Conservation (phyloP, 2,888 invertebrate genomes). For the Drosophila neonasuta region DNA sequence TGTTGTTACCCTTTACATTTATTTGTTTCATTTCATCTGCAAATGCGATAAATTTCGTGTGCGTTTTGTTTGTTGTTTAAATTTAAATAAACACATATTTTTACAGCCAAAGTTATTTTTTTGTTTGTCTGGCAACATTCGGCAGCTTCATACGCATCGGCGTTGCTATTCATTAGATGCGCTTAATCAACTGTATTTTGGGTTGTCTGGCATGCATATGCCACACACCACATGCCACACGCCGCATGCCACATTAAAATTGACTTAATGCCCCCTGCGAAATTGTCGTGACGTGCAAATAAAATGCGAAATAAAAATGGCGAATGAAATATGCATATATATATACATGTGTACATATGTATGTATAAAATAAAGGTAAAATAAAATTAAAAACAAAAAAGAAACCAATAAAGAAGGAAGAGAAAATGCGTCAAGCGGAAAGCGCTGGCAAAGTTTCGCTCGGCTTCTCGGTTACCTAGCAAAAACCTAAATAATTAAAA, state of each 20-base stretch:
- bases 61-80: conserved; percentile 14
- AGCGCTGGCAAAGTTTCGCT: conserved; percentile 12
- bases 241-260: conserved; percentile 27
- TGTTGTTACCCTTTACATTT: conserved; percentile 1
- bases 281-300: conserved; percentile 20
- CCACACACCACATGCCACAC: conserved; percentile 14
- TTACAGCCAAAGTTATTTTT: neutral
- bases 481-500: conserved; percentile 68
- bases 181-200: conserved; percentile 44
- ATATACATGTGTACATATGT: no score
- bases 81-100: conserved; percentile 14
- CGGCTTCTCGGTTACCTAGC: conserved; percentile 57
- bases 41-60: neutral
- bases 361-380: neutral
- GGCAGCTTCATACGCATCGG: conserved; percentile 5
- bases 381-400: conserved; percentile 4
- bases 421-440: conserved; percentile 2
- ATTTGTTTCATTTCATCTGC: conserved; percentile 5
- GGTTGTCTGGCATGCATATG: conserved; percentile 30
- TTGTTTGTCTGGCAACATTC: conserved; percentile 2
- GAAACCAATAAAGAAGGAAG: conserved; percentile 28
- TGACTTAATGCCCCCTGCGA: conserved; percentile 23
- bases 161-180: conserved; percentile 46
- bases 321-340: conserved; percentile 2
- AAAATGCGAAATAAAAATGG: conserved; percentile 21